Evolutionary conservation across 1,140 invertebrate genomes (phyloP).

Genomic region (Drosophila bifasciata): DNA sequence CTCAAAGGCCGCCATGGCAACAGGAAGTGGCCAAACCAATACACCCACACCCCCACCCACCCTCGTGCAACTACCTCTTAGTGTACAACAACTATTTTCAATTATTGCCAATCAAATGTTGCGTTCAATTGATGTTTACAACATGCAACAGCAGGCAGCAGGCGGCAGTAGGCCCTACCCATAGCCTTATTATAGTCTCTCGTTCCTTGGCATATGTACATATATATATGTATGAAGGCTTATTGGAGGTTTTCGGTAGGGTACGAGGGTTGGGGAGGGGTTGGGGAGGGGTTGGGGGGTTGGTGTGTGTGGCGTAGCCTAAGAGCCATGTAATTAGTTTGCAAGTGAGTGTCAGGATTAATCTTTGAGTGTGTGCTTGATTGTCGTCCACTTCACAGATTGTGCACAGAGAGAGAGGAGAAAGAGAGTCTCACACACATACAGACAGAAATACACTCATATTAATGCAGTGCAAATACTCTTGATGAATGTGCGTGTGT

Average conservation of each 20-base stretch:
- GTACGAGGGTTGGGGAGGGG: background rate
- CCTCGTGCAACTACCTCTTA: conserved; percentile 34
- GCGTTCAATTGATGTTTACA: conserved; percentile 82
- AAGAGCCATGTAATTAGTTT: conserved; percentile 82
- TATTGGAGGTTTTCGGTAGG: background rate
- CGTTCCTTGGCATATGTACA: conserved; percentile 49
- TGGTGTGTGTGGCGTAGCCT: conserved; percentile 54
- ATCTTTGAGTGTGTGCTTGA: conserved; percentile 82
- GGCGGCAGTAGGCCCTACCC: conserved; percentile 1
- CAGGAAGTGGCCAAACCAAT: conserved; percentile 55
- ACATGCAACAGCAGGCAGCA: conserved; percentile 56
- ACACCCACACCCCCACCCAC: conserved; percentile 3
- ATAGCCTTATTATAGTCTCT: conserved; percentile 61
- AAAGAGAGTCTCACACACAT: background rate
- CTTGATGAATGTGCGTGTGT: conserved; percentile 25
- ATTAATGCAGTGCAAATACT: conserved; percentile 70
- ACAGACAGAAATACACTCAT: conserved; percentile 28
- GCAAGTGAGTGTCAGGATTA: conserved; percentile 81
- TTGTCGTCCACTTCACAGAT: conserved; percentile 70
- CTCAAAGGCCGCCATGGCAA: conserved; percentile 73
- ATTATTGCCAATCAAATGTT: conserved; percentile 84
- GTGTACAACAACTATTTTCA: conserved; percentile 82
- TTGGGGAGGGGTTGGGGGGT: background rate
- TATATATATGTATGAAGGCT: conserved; percentile 31
- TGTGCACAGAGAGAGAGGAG: background rate